These are phyloP conservation scores for Molossus alvarezi DNA, from an alignment of 2,797 vertebrate species.

Conservation along the genomic window DNA sequence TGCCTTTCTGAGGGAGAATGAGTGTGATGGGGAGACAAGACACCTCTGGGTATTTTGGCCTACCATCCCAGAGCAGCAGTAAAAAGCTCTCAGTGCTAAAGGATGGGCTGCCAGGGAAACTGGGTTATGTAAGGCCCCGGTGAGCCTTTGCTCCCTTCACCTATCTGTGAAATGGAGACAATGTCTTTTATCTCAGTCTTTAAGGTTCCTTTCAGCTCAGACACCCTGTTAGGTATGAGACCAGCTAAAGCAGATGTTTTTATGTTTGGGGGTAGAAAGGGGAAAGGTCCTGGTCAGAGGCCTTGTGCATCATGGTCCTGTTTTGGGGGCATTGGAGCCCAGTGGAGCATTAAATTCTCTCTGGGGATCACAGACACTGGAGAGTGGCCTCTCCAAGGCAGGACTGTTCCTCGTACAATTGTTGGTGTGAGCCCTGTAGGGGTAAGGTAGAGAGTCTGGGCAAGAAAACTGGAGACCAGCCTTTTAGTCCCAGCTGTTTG, in stretches of 20 bases:
- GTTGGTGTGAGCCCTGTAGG: background rate
- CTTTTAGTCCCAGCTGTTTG: background rate
- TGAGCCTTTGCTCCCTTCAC: background rate
- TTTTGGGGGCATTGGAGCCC: background rate
- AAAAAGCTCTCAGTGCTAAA: background rate
- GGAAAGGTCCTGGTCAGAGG: background rate
- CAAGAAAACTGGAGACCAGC: background rate
- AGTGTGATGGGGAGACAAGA: background rate
- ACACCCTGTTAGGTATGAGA: background rate
- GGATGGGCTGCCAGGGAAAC: background rate
- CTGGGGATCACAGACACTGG: background rate
- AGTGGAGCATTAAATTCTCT: background rate
- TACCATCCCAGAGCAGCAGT: background rate
- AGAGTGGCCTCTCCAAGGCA: background rate
- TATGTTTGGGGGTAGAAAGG: background rate
- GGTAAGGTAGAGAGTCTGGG: background rate
- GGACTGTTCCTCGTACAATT: background rate
- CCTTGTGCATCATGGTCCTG: background rate
- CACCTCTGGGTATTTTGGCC: background rate
- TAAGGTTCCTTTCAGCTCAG: constrained; percentile 1
- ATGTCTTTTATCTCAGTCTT: background rate
- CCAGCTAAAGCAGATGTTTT: background rate
- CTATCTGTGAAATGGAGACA: background rate
- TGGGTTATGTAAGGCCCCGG: background rate
- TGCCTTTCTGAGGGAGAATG: background rate